phyloP scores from a whole-genome alignment of 2,888 invertebrate genomes.

The Apodemia zela region DNA sequence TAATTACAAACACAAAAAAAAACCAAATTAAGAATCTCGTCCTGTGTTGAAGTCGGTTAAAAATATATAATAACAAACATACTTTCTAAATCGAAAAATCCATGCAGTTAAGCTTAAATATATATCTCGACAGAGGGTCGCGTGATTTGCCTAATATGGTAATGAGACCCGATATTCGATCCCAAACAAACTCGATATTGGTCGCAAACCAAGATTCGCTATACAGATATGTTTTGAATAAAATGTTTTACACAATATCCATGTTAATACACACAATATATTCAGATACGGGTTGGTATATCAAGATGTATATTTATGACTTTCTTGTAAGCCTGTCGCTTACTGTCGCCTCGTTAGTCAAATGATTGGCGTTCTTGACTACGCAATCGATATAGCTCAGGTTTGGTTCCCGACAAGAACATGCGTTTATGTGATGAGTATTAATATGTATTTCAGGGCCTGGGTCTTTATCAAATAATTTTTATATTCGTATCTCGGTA shows the following conservation, averaged over 20 bases:
- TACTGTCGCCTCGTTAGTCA: neutral
- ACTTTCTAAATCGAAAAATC: slow-evolving; percentile 9
- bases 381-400: neutral
- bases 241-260: slow-evolving; percentile 21
- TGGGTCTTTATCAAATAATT: too few relatives aligned
- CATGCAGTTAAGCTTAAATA: slow-evolving; percentile 15
- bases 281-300: neutral
- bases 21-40: too few relatives aligned
- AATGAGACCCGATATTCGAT: slow-evolving; percentile 38
- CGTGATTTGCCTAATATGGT: slow-evolving; percentile 38
- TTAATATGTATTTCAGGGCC: too few relatives aligned
- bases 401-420: too few relatives aligned
- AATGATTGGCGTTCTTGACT: neutral
- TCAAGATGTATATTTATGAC: neutral
- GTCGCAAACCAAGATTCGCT: slow-evolving; percentile 33
- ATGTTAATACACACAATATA: slow-evolving; percentile 12
- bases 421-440: too few relatives aligned
- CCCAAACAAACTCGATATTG: slow-evolving; percentile 36
- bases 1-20: too few relatives aligned
- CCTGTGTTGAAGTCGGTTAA: neutral
- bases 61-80: slow-evolving; percentile 8
- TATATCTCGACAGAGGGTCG: slow-evolving; percentile 26
- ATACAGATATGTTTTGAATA: slow-evolving; percentile 32
- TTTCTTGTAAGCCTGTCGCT: neutral
- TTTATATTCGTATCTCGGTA: too few relatives aligned